Conservation (phyloP, 1,140 invertebrate species). For the Musca domestica region DNA sequence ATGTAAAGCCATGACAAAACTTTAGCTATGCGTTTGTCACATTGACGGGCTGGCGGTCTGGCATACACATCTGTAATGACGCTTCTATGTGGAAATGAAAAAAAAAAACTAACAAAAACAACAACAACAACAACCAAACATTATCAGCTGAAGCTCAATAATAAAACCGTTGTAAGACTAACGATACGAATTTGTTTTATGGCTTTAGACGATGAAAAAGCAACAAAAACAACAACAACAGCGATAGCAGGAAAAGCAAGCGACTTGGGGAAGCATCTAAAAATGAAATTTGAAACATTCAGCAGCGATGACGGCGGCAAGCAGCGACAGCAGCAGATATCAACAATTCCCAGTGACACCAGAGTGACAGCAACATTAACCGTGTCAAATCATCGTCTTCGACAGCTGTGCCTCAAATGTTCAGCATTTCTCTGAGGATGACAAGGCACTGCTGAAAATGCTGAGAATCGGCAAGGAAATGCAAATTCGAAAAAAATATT, state of each 20-base stretch:
- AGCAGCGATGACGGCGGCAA: background rate
- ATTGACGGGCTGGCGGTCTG: no score
- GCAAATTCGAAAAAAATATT: no score
- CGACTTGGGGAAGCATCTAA: background rate
- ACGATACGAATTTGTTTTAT: background rate
- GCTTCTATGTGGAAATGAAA: no score
- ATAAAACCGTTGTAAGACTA: conserved; percentile 13
- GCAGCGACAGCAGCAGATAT: background rate
- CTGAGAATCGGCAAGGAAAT: no score
- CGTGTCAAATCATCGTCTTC: conserved; percentile 18
- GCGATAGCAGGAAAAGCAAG: background rate
- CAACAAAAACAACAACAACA: background rate
- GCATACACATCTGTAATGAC: no score
- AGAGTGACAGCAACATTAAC: conserved; percentile 16
- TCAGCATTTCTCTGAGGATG: no score
- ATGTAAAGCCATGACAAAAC: background rate
- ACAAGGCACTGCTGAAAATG: no score
- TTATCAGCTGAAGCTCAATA: background rate
- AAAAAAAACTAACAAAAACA: background rate
- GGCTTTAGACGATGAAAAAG: no score
- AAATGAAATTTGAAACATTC: background rate
- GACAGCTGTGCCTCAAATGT: conserved; percentile 7
- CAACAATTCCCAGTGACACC: background rate
- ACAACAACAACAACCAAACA: background rate
- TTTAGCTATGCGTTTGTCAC: no score